Base-by-base conservation (phyloP, 2,888 invertebrate genomes). In the Trichacis sp. region DNA sequence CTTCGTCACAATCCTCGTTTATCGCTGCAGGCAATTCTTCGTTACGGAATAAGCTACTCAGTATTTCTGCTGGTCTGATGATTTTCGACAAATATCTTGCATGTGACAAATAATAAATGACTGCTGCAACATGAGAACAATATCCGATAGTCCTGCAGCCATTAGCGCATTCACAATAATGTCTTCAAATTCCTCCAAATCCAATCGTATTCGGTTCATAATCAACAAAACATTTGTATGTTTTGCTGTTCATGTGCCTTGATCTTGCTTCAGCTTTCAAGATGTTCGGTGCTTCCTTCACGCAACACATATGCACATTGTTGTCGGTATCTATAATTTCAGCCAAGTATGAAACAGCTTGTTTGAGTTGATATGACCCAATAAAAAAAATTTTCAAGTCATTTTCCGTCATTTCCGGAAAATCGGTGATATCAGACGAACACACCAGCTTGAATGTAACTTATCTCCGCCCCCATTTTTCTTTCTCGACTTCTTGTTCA, bases 341-440 rank as follows among this genome's bases (percentile, higher is more conserved):
- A 6, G 71, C 66, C 8, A 71, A 66, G 38, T 73, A 72, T 5
- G 64, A 69, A 11, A 74, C 54, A 68, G 58, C 56, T 71, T 65
- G 2, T 60, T 57, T 15, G 70, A 69, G 33, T 68, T n/a, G n/a
- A n/a, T n/a, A n/a, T n/a, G n/a, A n/a, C n/a, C n/a, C n/a, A n/a
- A n/a, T n/a, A n/a, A n/a, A 65, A 1, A 70, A 40, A 15, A 68
- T 57, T 20, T 58, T 47, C n/a, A n/a, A 40, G 8, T 69, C 57
- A n/a, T n/a, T n/a, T n/a, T n/a, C n/a, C n/a, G n/a, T n/a, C n/a
- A n/a, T n/a, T n/a, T n/a, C n/a, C n/a, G n/a, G n/a, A n/a, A 58
- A 58, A 24, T 51, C 51, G 4, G 9, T 9, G 12, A 51, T n/a
- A 24, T 58, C 51, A n/a, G 14, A n/a, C 5, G 58, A 51, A 24